phyloP scores from a whole-genome alignment of 2,888 invertebrate genomes.

The Mechanitis mazaeus region DNA sequence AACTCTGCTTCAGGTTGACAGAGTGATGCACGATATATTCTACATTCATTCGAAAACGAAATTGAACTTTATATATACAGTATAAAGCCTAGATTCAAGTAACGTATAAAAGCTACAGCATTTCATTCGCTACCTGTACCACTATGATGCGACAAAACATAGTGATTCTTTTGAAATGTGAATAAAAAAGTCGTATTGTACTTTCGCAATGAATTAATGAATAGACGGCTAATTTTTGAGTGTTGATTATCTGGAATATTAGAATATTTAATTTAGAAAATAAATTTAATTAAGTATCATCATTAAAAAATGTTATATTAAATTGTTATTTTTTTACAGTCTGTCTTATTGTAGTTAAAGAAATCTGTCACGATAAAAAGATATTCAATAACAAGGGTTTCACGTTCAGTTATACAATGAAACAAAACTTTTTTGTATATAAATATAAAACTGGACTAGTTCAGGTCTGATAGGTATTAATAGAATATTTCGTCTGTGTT shows the following conservation, averaged over 20 bases:
- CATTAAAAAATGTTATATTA: too few relatives aligned
- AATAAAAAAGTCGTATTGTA: conserved; percentile 4
- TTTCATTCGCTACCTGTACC: conserved; percentile 19
- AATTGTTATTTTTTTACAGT: too few relatives aligned
- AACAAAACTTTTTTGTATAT: too few relatives aligned
- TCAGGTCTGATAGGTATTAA: too few relatives aligned
- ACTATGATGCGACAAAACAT: conserved; percentile 23
- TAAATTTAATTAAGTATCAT: too few relatives aligned
- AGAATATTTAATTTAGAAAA: neutral
- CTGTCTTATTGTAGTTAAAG: too few relatives aligned
- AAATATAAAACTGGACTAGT: too few relatives aligned
- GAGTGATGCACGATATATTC: conserved; percentile 24
- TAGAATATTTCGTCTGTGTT: too few relatives aligned
- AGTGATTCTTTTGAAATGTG: conserved; percentile 20
- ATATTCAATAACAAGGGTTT: too few relatives aligned
- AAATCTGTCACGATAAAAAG: too few relatives aligned
- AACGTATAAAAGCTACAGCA: conserved; percentile 4
- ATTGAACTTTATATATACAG: conserved; percentile 15
- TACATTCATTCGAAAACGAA: conserved; percentile 12
- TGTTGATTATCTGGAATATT: neutral
- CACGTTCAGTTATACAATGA: too few relatives aligned
- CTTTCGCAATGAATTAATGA: conserved; percentile 3
- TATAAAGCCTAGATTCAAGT: conserved; percentile 11
- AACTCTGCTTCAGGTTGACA: conserved; percentile 29
- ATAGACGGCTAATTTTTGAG: conserved; percentile 1